Evolutionary conservation across 1,140 invertebrate species (phyloP), one percentile per base, ranked within the genome.

Genomic region (Drosophila triauraria): DNA sequence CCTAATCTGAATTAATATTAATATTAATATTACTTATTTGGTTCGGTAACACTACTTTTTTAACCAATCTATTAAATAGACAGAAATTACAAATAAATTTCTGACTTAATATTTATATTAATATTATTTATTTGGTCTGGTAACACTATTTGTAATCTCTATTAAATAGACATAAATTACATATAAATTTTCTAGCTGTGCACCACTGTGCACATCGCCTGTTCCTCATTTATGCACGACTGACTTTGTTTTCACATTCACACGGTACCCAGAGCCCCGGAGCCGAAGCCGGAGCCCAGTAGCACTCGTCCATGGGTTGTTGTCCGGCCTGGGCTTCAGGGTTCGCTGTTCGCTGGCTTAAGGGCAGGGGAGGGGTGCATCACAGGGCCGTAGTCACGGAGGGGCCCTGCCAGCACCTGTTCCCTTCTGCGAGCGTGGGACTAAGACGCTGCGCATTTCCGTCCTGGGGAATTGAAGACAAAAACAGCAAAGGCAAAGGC

Each of bases 181-280:
- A n/a, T n/a, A n/a, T n/a, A n/a, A n/a, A n/a, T n/a, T n/a, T n/a
- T n/a, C n/a, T n/a, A n/a, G n/a, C n/a, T n/a, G n/a, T n/a, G n/a
- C n/a, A n/a, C 80, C 84, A 88, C 56, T 80, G 71, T 88, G 60
- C 58, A 38, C 71, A 72, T 75, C 48, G 85, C 71, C 78, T 82
- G 85, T 78, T 78, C 78, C 70, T 90, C 85, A 90, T 88, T 90
- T 90, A 88, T 90, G 85, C 85, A 91, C 81, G 85, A 91, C 85
- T 90, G 85, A 90, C 85, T 90, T 90, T 90, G 85, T 90, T 90
- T 90, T 84, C 68, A 90, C 85, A 91, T 90, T 90, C 85, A 90
- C 85, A 90, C 85, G 85, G 85, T 90, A 83, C 80, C 83, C 85
- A 70, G 51, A 71, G 82, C 46, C 69, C 53, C 53, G 53, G 7